Evolutionary conservation across 2,888 invertebrate species (phyloP).

Genomic region (Synergus japonicus): DNA sequence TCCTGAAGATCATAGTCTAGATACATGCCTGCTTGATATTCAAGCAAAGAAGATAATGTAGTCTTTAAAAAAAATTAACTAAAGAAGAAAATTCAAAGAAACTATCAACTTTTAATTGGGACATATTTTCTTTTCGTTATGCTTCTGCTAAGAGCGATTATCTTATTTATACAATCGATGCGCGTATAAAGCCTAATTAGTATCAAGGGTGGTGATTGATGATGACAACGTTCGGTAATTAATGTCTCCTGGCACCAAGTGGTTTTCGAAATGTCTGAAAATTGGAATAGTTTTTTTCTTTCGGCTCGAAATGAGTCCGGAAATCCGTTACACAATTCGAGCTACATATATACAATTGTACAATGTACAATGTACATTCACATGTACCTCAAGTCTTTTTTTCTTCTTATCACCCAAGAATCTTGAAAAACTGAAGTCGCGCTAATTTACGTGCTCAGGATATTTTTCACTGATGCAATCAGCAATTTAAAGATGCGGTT

Average conservation of each 20-base stretch:
- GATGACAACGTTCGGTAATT: constrained; percentile 54
- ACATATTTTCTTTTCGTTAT: not conserved
- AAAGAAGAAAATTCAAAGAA: not conserved
- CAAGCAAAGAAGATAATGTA: not conserved
- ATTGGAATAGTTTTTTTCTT: constrained; percentile 59
- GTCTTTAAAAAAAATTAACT: not conserved
- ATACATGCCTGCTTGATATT: not conserved
- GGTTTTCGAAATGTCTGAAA: constrained; percentile 48
- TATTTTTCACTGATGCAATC: not conserved
- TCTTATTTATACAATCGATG: not conserved
- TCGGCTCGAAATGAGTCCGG: constrained; percentile 64
- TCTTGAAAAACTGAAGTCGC: too few relatives aligned
- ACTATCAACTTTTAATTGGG: not conserved
- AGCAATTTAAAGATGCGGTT: not conserved
- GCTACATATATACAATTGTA: not conserved
- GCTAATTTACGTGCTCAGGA: too few relatives aligned
- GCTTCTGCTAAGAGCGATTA: not conserved
- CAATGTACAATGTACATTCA: not conserved
- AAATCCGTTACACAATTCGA: constrained; percentile 54
- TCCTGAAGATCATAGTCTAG: constrained; percentile 23
- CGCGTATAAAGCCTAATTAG: constrained; percentile 11
- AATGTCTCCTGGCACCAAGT: constrained; percentile 56
- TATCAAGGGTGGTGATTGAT: not conserved
- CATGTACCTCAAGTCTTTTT: not conserved
- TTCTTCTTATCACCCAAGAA: too few relatives aligned